Evolutionary conservation across 2,888 invertebrate genomes (phyloP).

Genomic region (Clusia tigrina): DNA sequence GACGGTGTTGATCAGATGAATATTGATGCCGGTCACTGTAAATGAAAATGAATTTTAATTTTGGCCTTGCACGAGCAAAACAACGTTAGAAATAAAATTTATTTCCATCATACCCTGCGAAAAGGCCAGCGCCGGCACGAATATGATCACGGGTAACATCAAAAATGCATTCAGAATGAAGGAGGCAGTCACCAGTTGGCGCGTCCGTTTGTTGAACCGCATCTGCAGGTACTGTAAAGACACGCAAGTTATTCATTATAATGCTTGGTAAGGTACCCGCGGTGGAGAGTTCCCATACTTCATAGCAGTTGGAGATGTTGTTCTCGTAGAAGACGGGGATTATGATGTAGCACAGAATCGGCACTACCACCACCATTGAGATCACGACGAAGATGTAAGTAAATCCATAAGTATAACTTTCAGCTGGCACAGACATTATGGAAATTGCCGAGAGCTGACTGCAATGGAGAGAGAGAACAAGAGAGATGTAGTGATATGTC

Average conservation of each 20-base stretch:
- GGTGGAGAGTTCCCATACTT: constrained; percentile 58
- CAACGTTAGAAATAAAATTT: constrained; percentile 21
- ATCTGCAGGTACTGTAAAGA: constrained; percentile 60
- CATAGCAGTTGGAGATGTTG: constrained; percentile 66
- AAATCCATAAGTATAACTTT: constrained; percentile 66
- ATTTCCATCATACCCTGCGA: constrained; percentile 54
- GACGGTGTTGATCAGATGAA: constrained; percentile 67
- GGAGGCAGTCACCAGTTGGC: constrained; percentile 53
- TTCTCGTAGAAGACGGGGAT: constrained; percentile 67
- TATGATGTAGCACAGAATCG: constrained; percentile 59
- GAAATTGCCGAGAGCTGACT: constrained; percentile 69
- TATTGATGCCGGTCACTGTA: constrained; percentile 68
- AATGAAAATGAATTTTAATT: constrained; percentile 40
- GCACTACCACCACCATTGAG: constrained; percentile 60
- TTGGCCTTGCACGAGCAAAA: not conserved
- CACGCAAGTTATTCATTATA: not conserved
- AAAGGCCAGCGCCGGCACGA: constrained; percentile 59
- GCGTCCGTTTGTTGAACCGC: constrained; percentile 54
- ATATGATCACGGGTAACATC: constrained; percentile 58
- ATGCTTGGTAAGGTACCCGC: not conserved
- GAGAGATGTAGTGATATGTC: too few species aligned
- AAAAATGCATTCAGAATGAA: constrained; percentile 54
- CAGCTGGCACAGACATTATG: constrained; percentile 67
- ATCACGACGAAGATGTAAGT: constrained; percentile 63
- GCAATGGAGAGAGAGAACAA: constrained; percentile 23